Evolutionary conservation across 2,113 vertebrate species (phyloP).

Genomic region (Thoracochromis brauschi): DNA sequence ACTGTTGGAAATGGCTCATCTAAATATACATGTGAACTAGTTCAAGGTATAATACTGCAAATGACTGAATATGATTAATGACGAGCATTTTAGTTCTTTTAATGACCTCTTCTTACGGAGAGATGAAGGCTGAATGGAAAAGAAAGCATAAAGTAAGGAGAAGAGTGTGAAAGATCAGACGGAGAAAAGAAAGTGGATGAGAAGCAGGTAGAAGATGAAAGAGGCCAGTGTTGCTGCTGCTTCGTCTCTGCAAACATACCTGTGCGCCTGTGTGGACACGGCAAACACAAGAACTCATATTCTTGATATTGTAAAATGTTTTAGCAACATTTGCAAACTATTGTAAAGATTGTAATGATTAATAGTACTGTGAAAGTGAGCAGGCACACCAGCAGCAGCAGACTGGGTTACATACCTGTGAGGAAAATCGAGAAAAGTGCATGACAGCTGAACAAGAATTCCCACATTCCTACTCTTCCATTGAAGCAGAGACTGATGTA

Average conservation of each 20-base stretch:
- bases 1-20: background rate
- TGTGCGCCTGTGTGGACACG: background rate
- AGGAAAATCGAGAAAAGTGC: background rate
- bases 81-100: background rate
- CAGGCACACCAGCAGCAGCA: background rate
- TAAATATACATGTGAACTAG: background rate
- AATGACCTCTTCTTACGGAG: background rate
- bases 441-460: background rate
- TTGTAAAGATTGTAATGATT: background rate
- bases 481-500: background rate
- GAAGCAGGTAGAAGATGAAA: background rate
- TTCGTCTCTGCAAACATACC: background rate
- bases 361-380: background rate
- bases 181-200: background rate
- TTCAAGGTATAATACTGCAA: background rate
- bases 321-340: background rate
- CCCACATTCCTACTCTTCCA: background rate
- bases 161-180: background rate
- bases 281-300: background rate
- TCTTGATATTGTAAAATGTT: background rate
- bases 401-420: background rate
- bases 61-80: background rate
- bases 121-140: background rate
- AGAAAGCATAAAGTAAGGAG: background rate
- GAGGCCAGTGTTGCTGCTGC: background rate